Evolutionary conservation across 2,113 vertebrate genomes (phyloP).

Genomic region (Xenotilapia flavipinnis): DNA sequence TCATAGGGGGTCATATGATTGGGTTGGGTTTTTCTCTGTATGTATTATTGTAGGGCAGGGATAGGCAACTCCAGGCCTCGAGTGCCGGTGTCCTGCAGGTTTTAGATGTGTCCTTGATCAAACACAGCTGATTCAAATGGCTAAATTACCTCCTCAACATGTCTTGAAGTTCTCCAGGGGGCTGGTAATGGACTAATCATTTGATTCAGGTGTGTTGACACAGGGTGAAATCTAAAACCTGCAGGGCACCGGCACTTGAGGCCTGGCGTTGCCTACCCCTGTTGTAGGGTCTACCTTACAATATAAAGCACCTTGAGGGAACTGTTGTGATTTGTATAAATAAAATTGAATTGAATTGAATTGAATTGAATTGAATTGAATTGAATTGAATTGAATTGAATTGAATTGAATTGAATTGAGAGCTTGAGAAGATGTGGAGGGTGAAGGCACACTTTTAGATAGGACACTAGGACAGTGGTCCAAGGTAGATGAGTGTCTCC

Average conservation of each 20-base stretch:
- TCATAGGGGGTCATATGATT: neutral
- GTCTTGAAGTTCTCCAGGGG: too few relatives aligned
- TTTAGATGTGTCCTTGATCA: neutral
- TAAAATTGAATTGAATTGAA: neutral
- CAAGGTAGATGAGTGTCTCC: neutral
- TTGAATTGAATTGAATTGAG: neutral
- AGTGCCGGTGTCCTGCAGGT: neutral
- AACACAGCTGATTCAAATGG: neutral
- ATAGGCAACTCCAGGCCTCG: neutral
- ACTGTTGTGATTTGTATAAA: neutral
- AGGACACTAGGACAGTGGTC: neutral
- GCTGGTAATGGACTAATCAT: neutral
- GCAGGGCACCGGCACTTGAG: neutral
- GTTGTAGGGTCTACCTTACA: neutral
- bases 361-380: neutral
- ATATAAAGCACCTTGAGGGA: neutral
- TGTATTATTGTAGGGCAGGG: neutral
- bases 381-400: neutral
- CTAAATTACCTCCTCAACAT: neutral
- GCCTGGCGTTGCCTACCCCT: neutral
- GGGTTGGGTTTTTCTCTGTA: neutral
- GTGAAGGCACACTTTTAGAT: neutral
- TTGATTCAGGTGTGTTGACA: neutral
- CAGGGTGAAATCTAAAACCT: neutral
- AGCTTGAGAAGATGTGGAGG: neutral